Conservation (phyloP, 30 jellyfish, hydroid and myxozoan species). For the Rhopilema esculentum region DNA sequence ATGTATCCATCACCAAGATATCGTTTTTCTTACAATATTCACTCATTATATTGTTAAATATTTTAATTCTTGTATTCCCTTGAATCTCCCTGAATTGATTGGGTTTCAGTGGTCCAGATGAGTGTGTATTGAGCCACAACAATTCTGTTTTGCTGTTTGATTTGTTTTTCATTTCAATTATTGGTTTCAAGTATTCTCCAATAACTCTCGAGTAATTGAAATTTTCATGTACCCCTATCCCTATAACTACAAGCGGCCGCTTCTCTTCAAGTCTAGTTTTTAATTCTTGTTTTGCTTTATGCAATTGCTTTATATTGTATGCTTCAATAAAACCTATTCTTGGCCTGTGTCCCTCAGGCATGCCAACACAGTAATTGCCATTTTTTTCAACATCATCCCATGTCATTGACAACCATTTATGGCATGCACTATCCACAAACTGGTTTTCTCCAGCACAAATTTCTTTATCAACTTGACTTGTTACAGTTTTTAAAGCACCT, state of each 20-base stretch:
- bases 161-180: slow-evolving; percentile 26
- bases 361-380: slow-evolving; percentile 55
- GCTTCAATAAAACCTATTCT: slow-evolving; percentile 83
- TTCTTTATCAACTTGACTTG: slow-evolving; percentile 29
- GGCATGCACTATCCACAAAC: slow-evolving; percentile 94
- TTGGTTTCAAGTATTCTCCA: slow-evolving; percentile 59
- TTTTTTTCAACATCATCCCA: slow-evolving; percentile 76
- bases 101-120: slow-evolving; percentile 93
- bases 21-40: slow-evolving; percentile 63
- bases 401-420: slow-evolving; percentile 77
- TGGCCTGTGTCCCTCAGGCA: slow-evolving; percentile 28
- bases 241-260: slow-evolving; percentile 76
- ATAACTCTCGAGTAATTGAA: slow-evolving; percentile 79
- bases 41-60: slow-evolving; percentile 51
- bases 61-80: slow-evolving; percentile 63
- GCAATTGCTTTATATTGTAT: slow-evolving; percentile 44
- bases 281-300: slow-evolving; percentile 59
- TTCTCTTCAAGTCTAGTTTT: slow-evolving; percentile 55
- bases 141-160: slow-evolving; percentile 20
- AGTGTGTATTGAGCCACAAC: slow-evolving; percentile 91
- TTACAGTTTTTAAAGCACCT: slow-evolving; percentile 80
- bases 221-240: slow-evolving; percentile 94
- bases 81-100: slow-evolving; percentile 72
- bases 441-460: slow-evolving; percentile 92
- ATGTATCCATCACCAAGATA: slow-evolving; percentile 75